Conservation (phyloP, 2,888 invertebrate genomes). For the Morpho achilles region DNA sequence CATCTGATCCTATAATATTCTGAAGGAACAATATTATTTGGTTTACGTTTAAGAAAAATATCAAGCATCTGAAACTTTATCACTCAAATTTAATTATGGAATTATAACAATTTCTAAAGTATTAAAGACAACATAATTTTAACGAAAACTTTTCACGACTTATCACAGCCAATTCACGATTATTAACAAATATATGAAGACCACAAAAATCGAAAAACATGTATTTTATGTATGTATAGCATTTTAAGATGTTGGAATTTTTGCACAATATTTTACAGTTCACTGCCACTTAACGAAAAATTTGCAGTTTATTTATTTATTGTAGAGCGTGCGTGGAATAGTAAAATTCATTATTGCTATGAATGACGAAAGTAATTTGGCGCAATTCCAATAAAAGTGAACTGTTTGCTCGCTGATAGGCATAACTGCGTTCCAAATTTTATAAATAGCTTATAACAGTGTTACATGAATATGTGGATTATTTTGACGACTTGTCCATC, state of each 20-base stretch:
- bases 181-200: too few species aligned
- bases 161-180: too few species aligned
- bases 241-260: not conserved
- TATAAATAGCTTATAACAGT: constrained; percentile 25
- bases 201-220: too few species aligned
- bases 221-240: too few species aligned
- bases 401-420: constrained; percentile 19
- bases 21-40: too few species aligned
- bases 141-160: too few species aligned
- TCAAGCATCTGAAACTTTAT: too few species aligned
- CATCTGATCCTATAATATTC: too few species aligned
- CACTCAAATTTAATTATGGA: too few species aligned
- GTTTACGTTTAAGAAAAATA: too few species aligned
- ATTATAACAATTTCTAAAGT: too few species aligned
- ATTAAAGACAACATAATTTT: too few species aligned
- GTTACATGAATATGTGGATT: constrained; percentile 6
- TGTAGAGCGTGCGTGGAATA: not conserved
- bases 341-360: constrained; percentile 1
- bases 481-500: constrained; percentile 12
- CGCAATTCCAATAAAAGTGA: constrained; percentile 17
- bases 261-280: not conserved
- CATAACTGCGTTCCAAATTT: constrained; percentile 27
- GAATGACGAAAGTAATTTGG: constrained; percentile 14
- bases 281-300: not conserved
- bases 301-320: constrained; percentile 13